A percentile compares a stretch with the other conserved stretches of the same genome.
phyloP scores from a whole-genome alignment of 2,113 vertebrate genomes.

The Ploceus nigricollis region DNA sequence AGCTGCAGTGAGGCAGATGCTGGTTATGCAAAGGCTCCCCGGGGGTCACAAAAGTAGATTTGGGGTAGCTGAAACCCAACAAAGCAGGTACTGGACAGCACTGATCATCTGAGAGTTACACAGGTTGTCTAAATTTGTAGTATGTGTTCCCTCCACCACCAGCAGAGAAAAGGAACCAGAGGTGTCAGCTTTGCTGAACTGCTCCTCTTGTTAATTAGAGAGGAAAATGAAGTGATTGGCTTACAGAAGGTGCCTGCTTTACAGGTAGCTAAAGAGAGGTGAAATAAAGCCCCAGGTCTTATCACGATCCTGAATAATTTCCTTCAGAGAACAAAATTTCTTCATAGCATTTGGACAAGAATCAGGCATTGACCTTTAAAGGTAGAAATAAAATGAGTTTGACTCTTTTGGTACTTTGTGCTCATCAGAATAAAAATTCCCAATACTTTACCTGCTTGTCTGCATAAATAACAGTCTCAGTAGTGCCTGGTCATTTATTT shows the following conservation, averaged over 20 bases:
- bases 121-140: neutral
- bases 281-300: neutral
- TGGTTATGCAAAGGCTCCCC: neutral
- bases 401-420: neutral
- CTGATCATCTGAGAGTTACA: neutral
- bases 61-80: neutral
- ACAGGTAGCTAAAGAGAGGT: neutral
- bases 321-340: neutral
- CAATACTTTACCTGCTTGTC: neutral
- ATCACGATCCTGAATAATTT: neutral
- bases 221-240: neutral
- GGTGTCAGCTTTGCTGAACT: neutral
- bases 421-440: neutral
- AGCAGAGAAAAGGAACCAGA: neutral
- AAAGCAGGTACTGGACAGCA: neutral
- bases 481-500: neutral
- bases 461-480: neutral
- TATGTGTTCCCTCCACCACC: neutral
- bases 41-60: neutral
- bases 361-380: neutral
- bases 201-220: neutral
- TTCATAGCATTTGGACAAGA: neutral
- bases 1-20: neutral
- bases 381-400: neutral
- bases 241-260: neutral